These are phyloP conservation scores for Pheucticus melanocephalus DNA, from an alignment of 2,113 vertebrate genomes.

Conservation along the genomic window DNA sequence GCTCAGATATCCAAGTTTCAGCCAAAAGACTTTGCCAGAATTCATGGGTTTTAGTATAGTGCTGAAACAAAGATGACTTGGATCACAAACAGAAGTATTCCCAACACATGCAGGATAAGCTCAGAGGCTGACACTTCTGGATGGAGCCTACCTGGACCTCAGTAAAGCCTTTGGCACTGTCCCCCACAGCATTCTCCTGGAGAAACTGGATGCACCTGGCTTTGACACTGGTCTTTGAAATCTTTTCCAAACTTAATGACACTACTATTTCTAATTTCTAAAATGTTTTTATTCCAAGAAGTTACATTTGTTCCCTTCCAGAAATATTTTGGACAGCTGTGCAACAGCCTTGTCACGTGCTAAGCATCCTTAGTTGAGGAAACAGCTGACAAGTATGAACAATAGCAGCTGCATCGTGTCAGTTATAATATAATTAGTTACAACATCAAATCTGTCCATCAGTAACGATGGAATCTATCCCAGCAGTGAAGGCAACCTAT, in stretches of 20 bases:
- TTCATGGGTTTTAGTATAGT: background rate
- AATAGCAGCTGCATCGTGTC: background rate
- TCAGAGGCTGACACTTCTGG: background rate
- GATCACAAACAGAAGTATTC: background rate
- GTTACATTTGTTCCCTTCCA: background rate
- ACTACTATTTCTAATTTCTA: background rate
- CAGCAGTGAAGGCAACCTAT: background rate
- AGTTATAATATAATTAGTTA: background rate
- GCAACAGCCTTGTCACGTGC: background rate
- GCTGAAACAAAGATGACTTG: background rate
- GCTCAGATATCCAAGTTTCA: background rate
- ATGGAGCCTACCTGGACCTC: background rate
- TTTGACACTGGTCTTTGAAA: background rate
- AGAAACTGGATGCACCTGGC: background rate
- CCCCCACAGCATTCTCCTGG: background rate
- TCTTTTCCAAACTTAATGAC: background rate
- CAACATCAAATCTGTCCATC: background rate
- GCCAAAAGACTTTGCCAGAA: background rate
- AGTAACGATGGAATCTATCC: background rate
- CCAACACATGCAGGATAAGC: background rate
- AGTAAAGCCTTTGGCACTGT: background rate
- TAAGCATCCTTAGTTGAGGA: background rate
- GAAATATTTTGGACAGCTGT: background rate
- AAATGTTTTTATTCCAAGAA: background rate
- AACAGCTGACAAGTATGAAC: background rate